A percentile compares a stretch with the other conserved stretches of the same genome.
Conservation (phyloP, 2,797 vertebrate genomes). For the Meda fulgida region DNA sequence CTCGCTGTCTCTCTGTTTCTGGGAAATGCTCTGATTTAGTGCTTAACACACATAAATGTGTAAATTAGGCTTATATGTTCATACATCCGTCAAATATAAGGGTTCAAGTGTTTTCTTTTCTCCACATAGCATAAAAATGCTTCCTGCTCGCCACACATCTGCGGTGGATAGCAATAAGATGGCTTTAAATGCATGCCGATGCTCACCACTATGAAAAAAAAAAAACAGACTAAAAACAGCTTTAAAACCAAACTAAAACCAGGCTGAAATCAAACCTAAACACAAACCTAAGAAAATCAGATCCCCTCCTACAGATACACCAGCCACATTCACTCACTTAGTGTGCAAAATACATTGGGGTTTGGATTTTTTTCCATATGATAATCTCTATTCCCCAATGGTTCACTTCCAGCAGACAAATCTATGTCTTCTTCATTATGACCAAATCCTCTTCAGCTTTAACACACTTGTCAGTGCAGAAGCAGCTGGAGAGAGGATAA, state of each 20-base stretch:
- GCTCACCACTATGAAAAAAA: conserved; percentile 68
- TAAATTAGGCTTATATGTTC: conserved; percentile 42
- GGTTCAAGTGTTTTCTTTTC: conserved; percentile 64
- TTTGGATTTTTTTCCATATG: conserved; percentile 65
- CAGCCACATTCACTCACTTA: conserved; percentile 7
- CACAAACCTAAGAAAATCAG: conserved; percentile 67
- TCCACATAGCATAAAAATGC: conserved; percentile 72
- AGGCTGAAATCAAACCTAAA: conserved; percentile 44
- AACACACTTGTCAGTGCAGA: conserved; percentile 78
- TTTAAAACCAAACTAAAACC: conserved; percentile 42
- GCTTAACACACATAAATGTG: conserved; percentile 52
- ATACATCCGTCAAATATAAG: conserved; percentile 65
- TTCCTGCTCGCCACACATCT: conserved; percentile 75
- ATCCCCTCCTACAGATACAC: conserved; percentile 64
- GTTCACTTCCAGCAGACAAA: conserved; percentile 70
- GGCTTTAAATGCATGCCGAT: conserved; percentile 75
- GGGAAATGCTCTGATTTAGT: conserved; percentile 52
- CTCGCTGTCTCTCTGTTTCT: conserved; percentile 53
- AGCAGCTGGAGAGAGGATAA: conserved; percentile 82
- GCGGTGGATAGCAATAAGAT: conserved; percentile 73
- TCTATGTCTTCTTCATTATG: conserved; percentile 78
- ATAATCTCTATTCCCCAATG: conserved; percentile 72
- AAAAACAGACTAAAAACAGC: conserved; percentile 52
- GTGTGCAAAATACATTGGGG: conserved; percentile 70
- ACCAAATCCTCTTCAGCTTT: conserved; percentile 78